A percentile compares a stretch with the other conserved stretches of the same genome.
Conservation (phyloP, 2,888 invertebrate genomes). For the Neocrepidodera transversa region DNA sequence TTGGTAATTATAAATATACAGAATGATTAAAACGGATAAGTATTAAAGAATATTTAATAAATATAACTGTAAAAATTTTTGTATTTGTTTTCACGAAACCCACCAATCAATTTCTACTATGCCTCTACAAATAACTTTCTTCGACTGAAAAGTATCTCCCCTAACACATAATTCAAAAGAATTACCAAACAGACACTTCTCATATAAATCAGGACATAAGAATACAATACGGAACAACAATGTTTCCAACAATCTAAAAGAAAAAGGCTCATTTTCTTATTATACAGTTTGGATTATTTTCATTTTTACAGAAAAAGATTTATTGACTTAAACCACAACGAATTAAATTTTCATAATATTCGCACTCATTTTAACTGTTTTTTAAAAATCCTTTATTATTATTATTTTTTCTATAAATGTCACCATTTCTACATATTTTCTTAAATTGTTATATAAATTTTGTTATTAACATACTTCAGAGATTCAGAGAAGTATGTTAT, state of each 20-base stretch:
- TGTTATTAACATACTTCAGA: too few species aligned
- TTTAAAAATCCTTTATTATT: too few species aligned
- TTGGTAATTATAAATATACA: not conserved
- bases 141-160: not conserved
- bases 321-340: too few species aligned
- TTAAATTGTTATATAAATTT: too few species aligned
- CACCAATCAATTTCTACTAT: not conserved
- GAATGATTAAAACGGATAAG: not conserved
- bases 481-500: too few species aligned
- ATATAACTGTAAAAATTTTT: too few species aligned
- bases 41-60: too few species aligned
- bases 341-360: too few species aligned
- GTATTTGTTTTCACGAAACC: not conserved
- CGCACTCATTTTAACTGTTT: too few species aligned
- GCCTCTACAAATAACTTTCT: not conserved
- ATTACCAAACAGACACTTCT: conserved; percentile 11
- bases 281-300: not conserved
- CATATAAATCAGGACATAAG: conserved; percentile 27
- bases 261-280: not conserved
- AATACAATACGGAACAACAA: conserved; percentile 16
- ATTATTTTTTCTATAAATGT: too few species aligned
- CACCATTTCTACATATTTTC: too few species aligned
- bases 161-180: not conserved
- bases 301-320: too few species aligned
- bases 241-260: conserved; percentile 26